Base-by-base conservation (phyloP, 2,797 vertebrate species). In the Masticophis lateralis region DNA sequence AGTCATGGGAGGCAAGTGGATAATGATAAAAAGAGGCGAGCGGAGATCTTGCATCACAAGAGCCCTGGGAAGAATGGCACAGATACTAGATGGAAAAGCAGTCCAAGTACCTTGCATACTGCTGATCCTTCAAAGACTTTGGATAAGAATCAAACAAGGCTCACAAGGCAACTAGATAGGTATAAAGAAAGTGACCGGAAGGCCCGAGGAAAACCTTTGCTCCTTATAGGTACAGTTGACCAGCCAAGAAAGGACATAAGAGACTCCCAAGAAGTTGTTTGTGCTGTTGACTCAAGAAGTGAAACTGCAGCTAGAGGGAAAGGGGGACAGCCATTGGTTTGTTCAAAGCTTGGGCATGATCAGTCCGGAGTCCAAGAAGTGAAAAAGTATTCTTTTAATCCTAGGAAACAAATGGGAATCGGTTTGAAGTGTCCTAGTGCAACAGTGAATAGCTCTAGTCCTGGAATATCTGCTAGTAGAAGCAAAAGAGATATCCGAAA, bases 151-250 rank as follows among this genome's bases (percentile, higher is more conserved):
- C 51, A 92, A 91, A 87, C 69, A 47, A 94, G 93, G 53, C 32
- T 0, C 20, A 14, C 47, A 88, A 94, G 90, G 57, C 74, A 47
- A 55, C 57, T n/a, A 88, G 95, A 94, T 55, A 91, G 89, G 83
- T 86, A 47, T 51, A 86, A 94, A 89, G 95, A 96, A 90, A 94
- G 90, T 25, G 95, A 95, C 60, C 94, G 94, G 88, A 94, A 93
- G 4, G 93, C 95, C 25, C 91, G 94, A 51, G 94, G 94, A 57
- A 94, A 94, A 83, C 90, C 95, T 27, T 89, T 96, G 90, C 93
- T 63, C 86, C 92, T 95, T 8, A 93, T 95, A 74, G 92, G 89
- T 57, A 79, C 27, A 0, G 20, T 90, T 16, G 95, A 92, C 16
- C 55, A 86, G 1, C 87, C 51, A 4, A 89, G 63, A 14, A 88